These are phyloP conservation scores for Apotomis betuletana DNA, from an alignment of 2,888 invertebrate species.

Conservation along the genomic window DNA sequence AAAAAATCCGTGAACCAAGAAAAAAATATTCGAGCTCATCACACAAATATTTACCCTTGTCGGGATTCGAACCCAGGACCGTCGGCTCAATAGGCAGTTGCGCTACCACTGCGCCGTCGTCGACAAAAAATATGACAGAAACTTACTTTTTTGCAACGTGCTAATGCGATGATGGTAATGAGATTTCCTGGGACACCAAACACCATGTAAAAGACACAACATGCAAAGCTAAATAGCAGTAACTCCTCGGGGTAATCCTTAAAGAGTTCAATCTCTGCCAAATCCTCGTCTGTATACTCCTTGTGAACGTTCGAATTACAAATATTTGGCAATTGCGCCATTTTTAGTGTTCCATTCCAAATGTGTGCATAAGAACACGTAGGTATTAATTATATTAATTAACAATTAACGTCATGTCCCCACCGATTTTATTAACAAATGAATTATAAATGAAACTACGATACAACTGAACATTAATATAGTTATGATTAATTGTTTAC, in stretches of 20 bases:
- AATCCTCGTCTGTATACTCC: not conserved
- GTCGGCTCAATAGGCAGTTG: no score
- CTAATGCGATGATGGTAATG: not conserved
- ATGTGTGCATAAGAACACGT: no score
- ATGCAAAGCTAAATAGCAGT: not conserved
- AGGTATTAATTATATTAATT: not conserved
- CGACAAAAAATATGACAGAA: no score
- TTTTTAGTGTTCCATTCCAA: not conserved
- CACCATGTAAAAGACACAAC: not conserved
- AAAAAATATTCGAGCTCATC: no score
- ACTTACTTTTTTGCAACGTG: conserved; percentile 7
- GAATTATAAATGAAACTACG: not conserved
- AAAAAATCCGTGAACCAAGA: no score
- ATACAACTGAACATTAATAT: no score
- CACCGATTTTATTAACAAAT: not conserved
- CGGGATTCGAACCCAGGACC: no score
- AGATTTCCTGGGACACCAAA: not conserved
- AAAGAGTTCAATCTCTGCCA: not conserved
- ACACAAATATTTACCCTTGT: no score
- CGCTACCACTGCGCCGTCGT: no score
- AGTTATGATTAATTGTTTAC: no score
- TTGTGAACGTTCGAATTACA: not conserved
- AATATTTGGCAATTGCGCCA: not conserved
- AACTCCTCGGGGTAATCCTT: not conserved
- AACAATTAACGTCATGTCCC: not conserved